phyloP scores from a whole-genome alignment of 2,888 invertebrate species.

The Ferdinandea cuprea region DNA sequence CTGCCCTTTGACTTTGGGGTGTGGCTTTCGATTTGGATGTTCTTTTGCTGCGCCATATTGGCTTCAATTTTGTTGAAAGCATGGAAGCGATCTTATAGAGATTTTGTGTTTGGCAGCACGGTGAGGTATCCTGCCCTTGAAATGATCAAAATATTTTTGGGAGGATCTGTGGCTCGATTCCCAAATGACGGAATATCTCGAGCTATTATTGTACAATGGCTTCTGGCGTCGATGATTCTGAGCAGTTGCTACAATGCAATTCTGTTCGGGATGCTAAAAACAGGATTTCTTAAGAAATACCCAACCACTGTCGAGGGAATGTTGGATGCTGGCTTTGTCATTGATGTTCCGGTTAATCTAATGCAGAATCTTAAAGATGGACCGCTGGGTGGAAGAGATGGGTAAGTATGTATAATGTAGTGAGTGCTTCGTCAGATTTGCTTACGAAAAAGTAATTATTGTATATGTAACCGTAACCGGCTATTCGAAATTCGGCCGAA shows the following conservation, averaged over 20 bases:
- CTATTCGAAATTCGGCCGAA: no score
- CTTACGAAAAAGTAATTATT: no score
- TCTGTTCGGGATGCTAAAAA: slow-evolving; percentile 51
- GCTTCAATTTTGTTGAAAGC: slow-evolving; percentile 10
- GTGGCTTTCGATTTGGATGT: slow-evolving; percentile 44
- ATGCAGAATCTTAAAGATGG: slow-evolving; percentile 53
- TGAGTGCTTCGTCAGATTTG: background rate
- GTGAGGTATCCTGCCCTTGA: slow-evolving; percentile 48
- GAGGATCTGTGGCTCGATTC: slow-evolving; percentile 42
- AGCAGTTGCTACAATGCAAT: slow-evolving; percentile 60
- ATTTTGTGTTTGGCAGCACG: slow-evolving; percentile 43
- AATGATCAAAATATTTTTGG: slow-evolving; percentile 55
- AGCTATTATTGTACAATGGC: slow-evolving; percentile 51
- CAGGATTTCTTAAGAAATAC: slow-evolving; percentile 50
- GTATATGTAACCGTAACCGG: no score
- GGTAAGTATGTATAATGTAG: slow-evolving; percentile 18
- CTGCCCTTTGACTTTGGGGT: slow-evolving; percentile 36
- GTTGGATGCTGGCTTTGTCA: slow-evolving; percentile 33
- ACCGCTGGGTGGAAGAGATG: slow-evolving; percentile 23
- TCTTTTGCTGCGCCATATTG: slow-evolving; percentile 41
- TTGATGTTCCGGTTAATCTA: slow-evolving; percentile 49
- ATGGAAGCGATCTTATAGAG: slow-evolving; percentile 10
- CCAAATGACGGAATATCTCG: slow-evolving; percentile 34
- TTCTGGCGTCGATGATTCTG: slow-evolving; percentile 44
- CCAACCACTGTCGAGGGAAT: slow-evolving; percentile 46